Evolutionary conservation across 2,797 vertebrate species (phyloP), one percentile per base, ranked within the genome.

Genomic region (Spondyliosoma cantharus): DNA sequence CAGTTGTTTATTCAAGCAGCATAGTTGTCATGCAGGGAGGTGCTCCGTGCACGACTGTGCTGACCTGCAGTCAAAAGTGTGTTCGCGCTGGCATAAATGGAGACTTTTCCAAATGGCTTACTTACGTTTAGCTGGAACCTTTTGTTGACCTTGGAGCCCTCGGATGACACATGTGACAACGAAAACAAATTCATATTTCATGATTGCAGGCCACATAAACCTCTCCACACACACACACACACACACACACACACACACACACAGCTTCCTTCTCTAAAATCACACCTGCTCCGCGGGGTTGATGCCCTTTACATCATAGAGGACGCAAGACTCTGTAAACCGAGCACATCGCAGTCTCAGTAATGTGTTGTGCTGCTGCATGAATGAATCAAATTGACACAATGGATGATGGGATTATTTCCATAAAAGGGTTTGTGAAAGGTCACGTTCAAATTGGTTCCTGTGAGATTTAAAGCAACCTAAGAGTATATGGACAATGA

Each of bases 81-180:
- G 64, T 62, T 64, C 14, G 16, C 56, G 57, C 64, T 17, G 15
- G 53, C 20, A 61, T 20, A 42, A 68, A 72, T 14, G 16, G 43
- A 32, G 45, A 54, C 46, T 71, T 66, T 42, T 80, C 68, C 52
- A 81, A 85, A 74, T 50, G 74, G 57, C 74, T 71, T 63, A 90
- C 87, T 90, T 87, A 92, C 90, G 8, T 89, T 92, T 91, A 32
- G 84, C 37, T n/a, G 83, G 71, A 57, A 50, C 58, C 76, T 90
- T 87, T 76, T 86, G 86, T 59, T 88, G 82, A 81, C 73, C 78
- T 77, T 86, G 85, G 19, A 56, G 62, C 48, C 80, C 90, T 91
- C 82, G 57, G 62, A 83, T 64, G 74, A 84, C 65, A 78, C 32
- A 22, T 43, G 60, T 50, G 43, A 72, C 74, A 87, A 54, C 71